These are phyloP conservation scores for Brachyrhaphis roseni DNA, from an alignment of 2,797 vertebrate genomes.

Conservation along the genomic window DNA sequence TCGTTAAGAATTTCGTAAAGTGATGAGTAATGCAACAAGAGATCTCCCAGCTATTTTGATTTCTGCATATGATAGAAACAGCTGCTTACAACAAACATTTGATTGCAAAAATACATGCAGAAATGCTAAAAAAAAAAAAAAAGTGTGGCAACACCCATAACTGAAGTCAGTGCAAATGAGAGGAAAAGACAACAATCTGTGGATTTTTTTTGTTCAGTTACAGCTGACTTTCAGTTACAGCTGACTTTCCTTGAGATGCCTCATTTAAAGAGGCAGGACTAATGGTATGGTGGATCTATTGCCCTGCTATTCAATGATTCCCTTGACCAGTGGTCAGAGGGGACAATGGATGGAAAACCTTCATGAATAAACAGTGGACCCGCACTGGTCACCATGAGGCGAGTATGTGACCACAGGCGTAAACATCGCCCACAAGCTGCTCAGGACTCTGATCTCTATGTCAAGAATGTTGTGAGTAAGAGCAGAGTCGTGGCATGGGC, in stretches of 20 bases:
- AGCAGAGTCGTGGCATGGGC: slow-evolving; percentile 45
- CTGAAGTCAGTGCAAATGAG: not conserved
- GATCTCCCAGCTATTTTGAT: slow-evolving; percentile 5
- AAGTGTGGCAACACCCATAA: not conserved
- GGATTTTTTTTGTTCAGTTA: not conserved
- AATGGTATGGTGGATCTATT: not conserved
- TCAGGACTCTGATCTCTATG: slow-evolving; percentile 53
- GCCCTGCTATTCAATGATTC: slow-evolving; percentile 8
- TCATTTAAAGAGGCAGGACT: not conserved
- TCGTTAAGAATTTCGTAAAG: slow-evolving; percentile 2
- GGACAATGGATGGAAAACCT: slow-evolving; percentile 31
- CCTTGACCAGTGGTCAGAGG: slow-evolving; percentile 6
- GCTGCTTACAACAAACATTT: not conserved
- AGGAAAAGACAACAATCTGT: not conserved
- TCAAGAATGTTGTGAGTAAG: slow-evolving; percentile 68
- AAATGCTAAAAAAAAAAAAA: not conserved
- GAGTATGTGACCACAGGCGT: slow-evolving; percentile 22
- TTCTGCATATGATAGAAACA: slow-evolving; percentile 1
- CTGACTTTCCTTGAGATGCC: not conserved
- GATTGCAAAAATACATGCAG: not conserved
- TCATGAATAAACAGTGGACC: slow-evolving; percentile 52
- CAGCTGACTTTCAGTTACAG: not conserved
- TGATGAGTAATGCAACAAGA: not conserved
- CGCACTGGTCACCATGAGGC: slow-evolving; percentile 41
- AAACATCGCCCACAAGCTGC: slow-evolving; percentile 38